phyloP scores from a whole-genome alignment of 2,113 vertebrate genomes.

The Elgaria multicarinata region DNA sequence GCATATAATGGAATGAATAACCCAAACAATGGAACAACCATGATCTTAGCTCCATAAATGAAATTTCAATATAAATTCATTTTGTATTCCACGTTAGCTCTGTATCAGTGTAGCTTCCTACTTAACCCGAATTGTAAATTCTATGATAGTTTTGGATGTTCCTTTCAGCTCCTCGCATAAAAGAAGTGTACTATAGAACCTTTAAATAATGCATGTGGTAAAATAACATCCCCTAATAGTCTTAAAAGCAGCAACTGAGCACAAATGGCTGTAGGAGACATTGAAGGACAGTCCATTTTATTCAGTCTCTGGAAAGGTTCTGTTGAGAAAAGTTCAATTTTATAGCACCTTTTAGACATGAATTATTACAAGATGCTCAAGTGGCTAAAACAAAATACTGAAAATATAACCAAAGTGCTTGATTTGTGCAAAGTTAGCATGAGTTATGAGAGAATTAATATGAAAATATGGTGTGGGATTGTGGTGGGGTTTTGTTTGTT shows the following conservation, averaged over 20 bases:
- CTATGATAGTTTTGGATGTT: neutral
- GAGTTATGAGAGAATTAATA: neutral
- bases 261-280: neutral
- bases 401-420: neutral
- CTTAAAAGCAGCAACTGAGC: conserved; percentile 16
- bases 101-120: neutral
- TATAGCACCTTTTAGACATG: neutral
- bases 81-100: neutral
- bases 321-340: no score
- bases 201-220: conserved; percentile 1
- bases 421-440: neutral
- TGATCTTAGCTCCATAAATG: neutral
- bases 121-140: neutral
- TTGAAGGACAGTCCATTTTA: neutral
- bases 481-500: no score
- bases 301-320: neutral
- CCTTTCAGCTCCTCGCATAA: conserved; percentile 19
- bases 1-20: neutral
- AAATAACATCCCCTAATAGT: conserved; percentile 44
- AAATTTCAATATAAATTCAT: neutral
- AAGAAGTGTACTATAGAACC: conserved; percentile 27
- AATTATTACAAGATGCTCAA: neutral
- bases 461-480: neutral
- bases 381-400: neutral
- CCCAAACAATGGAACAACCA: no score